These are phyloP conservation scores for Crotalus horridus DNA, from an alignment of 2,113 vertebrate genomes.

Conservation along the genomic window DNA sequence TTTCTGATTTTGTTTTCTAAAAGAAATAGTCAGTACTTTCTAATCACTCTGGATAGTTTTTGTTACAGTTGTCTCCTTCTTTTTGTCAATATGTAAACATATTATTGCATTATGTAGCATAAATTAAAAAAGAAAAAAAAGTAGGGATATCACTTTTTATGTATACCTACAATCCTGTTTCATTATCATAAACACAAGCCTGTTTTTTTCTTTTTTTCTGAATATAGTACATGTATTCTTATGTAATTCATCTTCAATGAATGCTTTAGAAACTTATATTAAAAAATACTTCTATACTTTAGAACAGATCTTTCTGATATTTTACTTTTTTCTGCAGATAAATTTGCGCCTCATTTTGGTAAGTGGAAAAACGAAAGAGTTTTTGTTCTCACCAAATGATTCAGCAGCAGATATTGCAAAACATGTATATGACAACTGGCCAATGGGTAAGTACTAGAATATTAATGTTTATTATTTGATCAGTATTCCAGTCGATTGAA, in stretches of 20 bases:
- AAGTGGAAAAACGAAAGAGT: slow-evolving; percentile 98
- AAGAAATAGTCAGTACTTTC: not conserved
- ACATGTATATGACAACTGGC: slow-evolving; percentile 98
- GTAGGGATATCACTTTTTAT: not conserved
- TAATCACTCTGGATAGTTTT: not conserved
- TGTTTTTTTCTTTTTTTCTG: not conserved
- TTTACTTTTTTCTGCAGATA: slow-evolving; percentile 75
- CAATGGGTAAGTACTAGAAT: slow-evolving; percentile 88
- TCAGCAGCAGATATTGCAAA: slow-evolving; percentile 97
- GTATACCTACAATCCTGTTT: not conserved
- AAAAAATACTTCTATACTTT: not conserved
- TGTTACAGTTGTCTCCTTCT: not conserved
- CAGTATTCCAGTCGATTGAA: not conserved
- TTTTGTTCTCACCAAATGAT: slow-evolving; percentile 94
- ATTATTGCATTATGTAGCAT: not conserved
- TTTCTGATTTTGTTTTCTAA: not conserved
- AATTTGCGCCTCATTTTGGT: slow-evolving; percentile 97
- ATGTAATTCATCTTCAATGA: not conserved
- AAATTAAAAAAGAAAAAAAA: not conserved
- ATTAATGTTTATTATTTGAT: not conserved
- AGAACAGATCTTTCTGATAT: slow-evolving; percentile 24
- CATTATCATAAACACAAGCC: not conserved
- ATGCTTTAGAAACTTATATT: not conserved
- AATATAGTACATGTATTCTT: not conserved
- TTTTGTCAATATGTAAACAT: not conserved